Evolutionary conservation across 1,140 invertebrate species (phyloP).

Genomic region (Drosophila kohkoa): DNA sequence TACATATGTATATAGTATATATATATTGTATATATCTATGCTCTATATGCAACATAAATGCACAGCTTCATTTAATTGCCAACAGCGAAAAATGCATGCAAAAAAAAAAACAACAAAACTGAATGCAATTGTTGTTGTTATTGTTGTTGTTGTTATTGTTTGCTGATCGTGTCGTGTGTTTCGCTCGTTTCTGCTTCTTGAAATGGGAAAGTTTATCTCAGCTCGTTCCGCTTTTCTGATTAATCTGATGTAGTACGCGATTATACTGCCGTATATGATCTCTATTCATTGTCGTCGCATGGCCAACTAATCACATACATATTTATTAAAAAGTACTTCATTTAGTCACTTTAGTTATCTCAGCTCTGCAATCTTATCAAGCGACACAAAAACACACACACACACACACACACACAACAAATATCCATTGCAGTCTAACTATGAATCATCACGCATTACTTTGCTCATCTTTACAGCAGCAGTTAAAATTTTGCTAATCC

Average conservation of each 20-base stretch:
- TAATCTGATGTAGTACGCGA: constrained; percentile 10
- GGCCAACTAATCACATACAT: not conserved
- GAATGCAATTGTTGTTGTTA: constrained; percentile 9
- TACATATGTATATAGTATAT: not conserved
- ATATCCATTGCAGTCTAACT: not conserved
- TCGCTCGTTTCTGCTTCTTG: constrained; percentile 45
- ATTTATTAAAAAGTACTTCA: not conserved
- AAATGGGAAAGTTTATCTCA: constrained; percentile 52
- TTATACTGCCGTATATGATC: not conserved
- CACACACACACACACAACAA: not conserved
- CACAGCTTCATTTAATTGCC: constrained; percentile 52
- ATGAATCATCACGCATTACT: not conserved
- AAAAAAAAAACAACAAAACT: not conserved
- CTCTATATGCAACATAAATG: constrained; percentile 36
- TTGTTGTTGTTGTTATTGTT: constrained; percentile 9
- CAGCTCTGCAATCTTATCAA: not conserved
- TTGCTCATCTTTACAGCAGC: not conserved
- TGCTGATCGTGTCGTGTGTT: constrained; percentile 38
- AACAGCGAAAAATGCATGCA: constrained; percentile 23
- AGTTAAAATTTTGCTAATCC: not conserved
- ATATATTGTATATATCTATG: constrained; percentile 8
- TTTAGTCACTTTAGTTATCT: too few relatives aligned
- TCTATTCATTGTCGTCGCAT: not conserved
- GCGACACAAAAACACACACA: too few relatives aligned
- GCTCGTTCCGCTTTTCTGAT: constrained; percentile 53